Base-by-base conservation (phyloP, 2,888 invertebrate genomes). In the Mythimna lalbum region DNA sequence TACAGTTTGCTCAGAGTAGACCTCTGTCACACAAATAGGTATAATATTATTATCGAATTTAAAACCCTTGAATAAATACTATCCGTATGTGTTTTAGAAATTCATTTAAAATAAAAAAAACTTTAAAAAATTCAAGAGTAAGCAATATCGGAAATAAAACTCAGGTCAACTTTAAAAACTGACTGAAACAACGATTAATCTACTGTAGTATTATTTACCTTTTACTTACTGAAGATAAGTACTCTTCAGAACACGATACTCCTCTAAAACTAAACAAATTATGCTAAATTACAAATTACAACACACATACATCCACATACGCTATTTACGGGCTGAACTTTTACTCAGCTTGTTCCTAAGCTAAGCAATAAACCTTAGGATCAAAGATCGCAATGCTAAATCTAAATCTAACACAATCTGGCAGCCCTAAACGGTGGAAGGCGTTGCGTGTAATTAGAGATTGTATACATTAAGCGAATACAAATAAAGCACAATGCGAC, bases 401-500 rank as follows among this genome's bases (percentile, higher is more conserved):
- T 78, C 67, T 80, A 71, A 79, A 75, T 80, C 67, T 72, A 76
- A 73, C 73, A 69, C 73, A 62, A 68, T 70, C 81, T 78, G 88
- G 21, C 93, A 95, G 63, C 95, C 95, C 95, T 95, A 89, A 59
- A 75, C 82, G 85, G 81, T 81, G 80, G 88, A 90, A 93, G 92
- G 94, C 94, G 93, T 94, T 95, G 94, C 95, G 93, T 96, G 95
- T 96, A 96, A 95, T 96, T 95, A 96, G 94, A 94, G 95, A 94
- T 93, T 95, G 95, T 95, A 95, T 95, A 95, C 95, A 95, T 95
- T 95, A 79, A 94, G 92, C 92, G 80, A 95, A 92, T 93, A 94
- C 95, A 96, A 96, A 95, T 95, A 95, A 95, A 95, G 92, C 92
- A 95, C 95, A 95, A 95, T 95, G 89, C 91, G 83, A 87, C 90